Percentiles rank a stretch among this genome's conserved stretches.
Conservation (phyloP, 2,113 vertebrate genomes). For the Tetrao urogallus region DNA sequence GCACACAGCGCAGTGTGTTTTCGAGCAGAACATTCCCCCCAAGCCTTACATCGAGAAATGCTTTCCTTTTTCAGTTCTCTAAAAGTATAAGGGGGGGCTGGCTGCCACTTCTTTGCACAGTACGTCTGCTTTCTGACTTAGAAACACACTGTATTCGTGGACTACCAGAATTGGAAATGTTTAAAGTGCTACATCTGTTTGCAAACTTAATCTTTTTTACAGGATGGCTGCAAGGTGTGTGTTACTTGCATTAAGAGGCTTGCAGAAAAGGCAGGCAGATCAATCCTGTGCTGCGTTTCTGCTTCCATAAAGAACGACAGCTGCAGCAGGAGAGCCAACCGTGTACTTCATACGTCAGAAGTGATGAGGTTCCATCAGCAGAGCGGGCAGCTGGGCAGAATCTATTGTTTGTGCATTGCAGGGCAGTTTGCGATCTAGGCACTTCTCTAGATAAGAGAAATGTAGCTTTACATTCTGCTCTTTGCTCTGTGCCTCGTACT, state of each 20-base stretch:
- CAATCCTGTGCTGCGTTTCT: not conserved
- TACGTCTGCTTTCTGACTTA: not conserved
- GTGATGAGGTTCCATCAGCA: not conserved
- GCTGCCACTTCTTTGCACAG: not conserved
- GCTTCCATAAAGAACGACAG: not conserved
- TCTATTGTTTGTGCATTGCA: not conserved
- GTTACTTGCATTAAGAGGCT: not conserved
- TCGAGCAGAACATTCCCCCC: not conserved
- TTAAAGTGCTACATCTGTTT: not conserved
- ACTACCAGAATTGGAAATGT: rapidly evolving
- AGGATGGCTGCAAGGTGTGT: not conserved
- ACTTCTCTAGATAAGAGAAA: not conserved
- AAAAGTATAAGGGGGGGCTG: not conserved
- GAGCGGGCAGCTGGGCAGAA: not conserved
- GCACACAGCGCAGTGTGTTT: rapidly evolving
- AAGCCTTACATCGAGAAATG: not conserved
- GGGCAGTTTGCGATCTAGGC: not conserved
- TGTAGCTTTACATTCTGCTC: not conserved
- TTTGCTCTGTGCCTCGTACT: not conserved
- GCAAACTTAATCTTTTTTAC: not conserved
- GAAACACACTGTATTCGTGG: not conserved
- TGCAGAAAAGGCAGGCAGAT: not conserved
- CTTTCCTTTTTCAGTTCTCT: not conserved
- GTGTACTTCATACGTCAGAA: not conserved
- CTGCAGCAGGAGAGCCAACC: not conserved